Base-by-base conservation (phyloP, 1,140 invertebrate species). In the Semibalanus balanoides region DNA sequence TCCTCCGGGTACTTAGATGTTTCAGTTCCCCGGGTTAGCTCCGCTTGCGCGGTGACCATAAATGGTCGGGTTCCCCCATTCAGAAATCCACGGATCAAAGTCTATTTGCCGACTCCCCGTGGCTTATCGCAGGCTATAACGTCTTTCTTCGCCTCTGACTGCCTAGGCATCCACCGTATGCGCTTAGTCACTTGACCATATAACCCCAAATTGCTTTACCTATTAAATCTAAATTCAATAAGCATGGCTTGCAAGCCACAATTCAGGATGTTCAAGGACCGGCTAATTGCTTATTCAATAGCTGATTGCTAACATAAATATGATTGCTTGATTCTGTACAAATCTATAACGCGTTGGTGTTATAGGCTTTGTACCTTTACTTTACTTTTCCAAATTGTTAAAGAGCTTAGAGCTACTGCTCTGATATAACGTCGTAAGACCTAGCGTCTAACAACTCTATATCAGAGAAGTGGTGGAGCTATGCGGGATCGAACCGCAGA, bases 41-140 rank as follows among this genome's bases (percentile, higher is more conserved):
- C 78, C 72, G 25, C n/a, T 31, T 75, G 74, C 74, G 9, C 14
- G 28, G 76, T 27, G 25, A 14, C 25, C 43, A 64, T 25, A 14
- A 64, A 64, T 64, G 25, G 43, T 11, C 25, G 43, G 79, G 79
- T 81, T 79, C 51, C 79, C 79, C 78, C 79, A 79, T 81, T 79
- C 80, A 43, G 77, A 80, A 30, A 79, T 81, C 79, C 19, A 27
- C 19, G 75, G 69, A 31, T 79, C 79, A 83, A 78, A 43, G 74
- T 25, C 27, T 80, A 30, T 76, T 80, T 79, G 75, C 82, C 69
- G 74, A 29, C 77, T 81, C 78, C 74, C 82, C 81, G 71, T 7
- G 40, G 82, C 82, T 81, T 81, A 79, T 82, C 81, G 81, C 81
- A 82, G 81, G 72, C 74, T 82, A 77, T 64, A 76, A 80, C 81